These are phyloP conservation scores for Melanotaenia trifasciata DNA, from an alignment of 2,797 vertebrate species.

Conservation along the genomic window DNA sequence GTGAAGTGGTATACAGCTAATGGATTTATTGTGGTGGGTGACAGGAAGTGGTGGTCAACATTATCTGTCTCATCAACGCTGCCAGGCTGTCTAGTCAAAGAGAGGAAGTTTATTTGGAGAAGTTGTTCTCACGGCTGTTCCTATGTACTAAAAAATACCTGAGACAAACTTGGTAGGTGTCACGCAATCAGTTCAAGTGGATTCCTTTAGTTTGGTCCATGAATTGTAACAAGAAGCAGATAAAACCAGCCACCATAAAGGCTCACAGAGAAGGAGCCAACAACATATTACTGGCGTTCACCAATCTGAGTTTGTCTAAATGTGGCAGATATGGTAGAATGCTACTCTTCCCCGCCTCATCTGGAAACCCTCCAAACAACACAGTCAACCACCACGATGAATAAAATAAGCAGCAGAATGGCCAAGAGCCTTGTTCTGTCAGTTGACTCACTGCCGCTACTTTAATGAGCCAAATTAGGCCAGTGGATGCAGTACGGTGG, in stretches of 20 bases:
- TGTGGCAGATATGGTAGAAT: constrained; percentile 37
- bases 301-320: constrained; percentile 45
- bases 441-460: constrained; percentile 44
- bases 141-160: not conserved
- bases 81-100: constrained; percentile 22
- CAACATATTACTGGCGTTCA: constrained; percentile 39
- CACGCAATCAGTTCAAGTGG: not conserved
- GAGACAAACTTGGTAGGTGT: not conserved
- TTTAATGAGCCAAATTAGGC: constrained; percentile 58
- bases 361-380: constrained; percentile 47
- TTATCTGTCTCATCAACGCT: constrained; percentile 57
- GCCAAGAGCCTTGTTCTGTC: constrained; percentile 51
- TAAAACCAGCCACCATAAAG: constrained; percentile 56
- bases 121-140: constrained; percentile 2
- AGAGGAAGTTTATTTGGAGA: constrained; percentile 48
- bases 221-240: constrained; percentile 52
- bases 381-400: constrained; percentile 44
- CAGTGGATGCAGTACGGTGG: constrained; percentile 39
- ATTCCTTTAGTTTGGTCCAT: not conserved
- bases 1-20: constrained; percentile 74
- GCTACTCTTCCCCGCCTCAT: constrained; percentile 27
- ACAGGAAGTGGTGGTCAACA: constrained; percentile 73
- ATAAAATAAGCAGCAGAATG: constrained; percentile 50
- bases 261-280: constrained; percentile 42
- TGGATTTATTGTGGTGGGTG: constrained; percentile 73